Percentiles rank a stretch among this genome's conserved stretches.
Conservation (phyloP, 2,888 invertebrate species). For the Dicyrtoma fusca region DNA sequence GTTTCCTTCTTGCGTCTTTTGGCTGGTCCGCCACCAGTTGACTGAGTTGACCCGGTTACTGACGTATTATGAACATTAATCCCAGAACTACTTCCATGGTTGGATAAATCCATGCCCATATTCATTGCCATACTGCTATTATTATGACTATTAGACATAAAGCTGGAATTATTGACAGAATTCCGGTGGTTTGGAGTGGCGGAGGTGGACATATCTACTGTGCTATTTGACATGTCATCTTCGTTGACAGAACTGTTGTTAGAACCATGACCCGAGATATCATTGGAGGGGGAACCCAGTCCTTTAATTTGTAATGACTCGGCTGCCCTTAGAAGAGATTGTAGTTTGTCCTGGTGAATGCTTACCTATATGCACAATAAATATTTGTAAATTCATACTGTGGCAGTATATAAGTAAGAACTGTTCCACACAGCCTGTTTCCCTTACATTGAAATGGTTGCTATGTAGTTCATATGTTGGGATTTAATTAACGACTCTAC, state of each 20-base stretch:
- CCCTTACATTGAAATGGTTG: no score
- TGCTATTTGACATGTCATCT: conserved; percentile 37
- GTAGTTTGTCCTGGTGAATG: conserved; percentile 56
- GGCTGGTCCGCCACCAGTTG: conserved; percentile 40
- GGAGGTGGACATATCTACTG: conserved; percentile 36
- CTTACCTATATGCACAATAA: conserved; percentile 48
- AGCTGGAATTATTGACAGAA: conserved; percentile 25
- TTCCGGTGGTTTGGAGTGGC: conserved; percentile 34
- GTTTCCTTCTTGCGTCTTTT: conserved; percentile 57
- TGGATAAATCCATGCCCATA: conserved; percentile 56
- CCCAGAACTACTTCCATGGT: conserved; percentile 44
- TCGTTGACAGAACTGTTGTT: conserved; percentile 38
- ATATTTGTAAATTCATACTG: no score
- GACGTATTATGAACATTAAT: conserved; percentile 19
- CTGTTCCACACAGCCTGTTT: background rate
- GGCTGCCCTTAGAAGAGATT: conserved; percentile 54
- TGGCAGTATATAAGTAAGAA: background rate
- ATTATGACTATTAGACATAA: conserved; percentile 29
- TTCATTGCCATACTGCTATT: conserved; percentile 36
- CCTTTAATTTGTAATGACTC: conserved; percentile 57
- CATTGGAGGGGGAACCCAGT: conserved; percentile 54
- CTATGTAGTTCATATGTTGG: conserved; percentile 6
- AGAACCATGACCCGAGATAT: conserved; percentile 37
- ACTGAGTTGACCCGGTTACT: conserved; percentile 27
- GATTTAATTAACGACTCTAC: no score